phyloP scores from a whole-genome alignment of 2,888 invertebrate species.

The Acleris laterana region DNA sequence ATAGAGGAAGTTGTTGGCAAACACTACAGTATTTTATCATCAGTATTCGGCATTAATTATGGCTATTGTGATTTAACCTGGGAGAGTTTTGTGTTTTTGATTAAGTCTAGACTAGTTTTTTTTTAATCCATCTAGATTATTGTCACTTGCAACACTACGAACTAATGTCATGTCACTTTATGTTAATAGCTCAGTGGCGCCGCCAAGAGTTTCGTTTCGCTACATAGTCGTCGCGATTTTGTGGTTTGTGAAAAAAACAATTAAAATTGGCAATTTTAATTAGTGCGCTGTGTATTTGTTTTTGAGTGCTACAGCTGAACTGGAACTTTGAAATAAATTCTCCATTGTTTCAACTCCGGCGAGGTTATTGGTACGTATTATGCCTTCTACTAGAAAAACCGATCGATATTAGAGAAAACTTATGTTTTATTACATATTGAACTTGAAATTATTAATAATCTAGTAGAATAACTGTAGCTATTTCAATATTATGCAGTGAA shows the following conservation, averaged over 20 bases:
- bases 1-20: no score
- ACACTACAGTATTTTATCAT: no score
- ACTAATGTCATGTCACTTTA: conserved; percentile 27
- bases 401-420: conserved; percentile 74
- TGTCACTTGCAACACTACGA: conserved; percentile 8
- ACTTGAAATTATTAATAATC: conserved; percentile 42
- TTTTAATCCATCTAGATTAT: not conserved
- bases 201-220: conserved; percentile 25
- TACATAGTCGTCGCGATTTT: conserved; percentile 31
- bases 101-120: no score
- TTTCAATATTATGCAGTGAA: conserved; percentile 30
- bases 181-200: conserved; percentile 34
- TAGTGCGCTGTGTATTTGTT: conserved; percentile 33
- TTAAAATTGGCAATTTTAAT: conserved; percentile 28
- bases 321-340: conserved; percentile 5
- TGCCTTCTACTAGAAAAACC: conserved; percentile 57
- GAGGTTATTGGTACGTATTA: conserved; percentile 38
- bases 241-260: conserved; percentile 33
- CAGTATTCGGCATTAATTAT: no score
- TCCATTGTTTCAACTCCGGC: conserved; percentile 2
- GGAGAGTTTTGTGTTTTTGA: no score
- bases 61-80: no score
- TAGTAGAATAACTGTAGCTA: conserved; percentile 28
- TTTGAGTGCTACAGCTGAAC: conserved; percentile 24
- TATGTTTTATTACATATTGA: conserved; percentile 52